Evolutionary conservation across 2,888 invertebrate species (phyloP), one percentile per base, ranked within the genome.

Genomic region (Globia sparganii): DNA sequence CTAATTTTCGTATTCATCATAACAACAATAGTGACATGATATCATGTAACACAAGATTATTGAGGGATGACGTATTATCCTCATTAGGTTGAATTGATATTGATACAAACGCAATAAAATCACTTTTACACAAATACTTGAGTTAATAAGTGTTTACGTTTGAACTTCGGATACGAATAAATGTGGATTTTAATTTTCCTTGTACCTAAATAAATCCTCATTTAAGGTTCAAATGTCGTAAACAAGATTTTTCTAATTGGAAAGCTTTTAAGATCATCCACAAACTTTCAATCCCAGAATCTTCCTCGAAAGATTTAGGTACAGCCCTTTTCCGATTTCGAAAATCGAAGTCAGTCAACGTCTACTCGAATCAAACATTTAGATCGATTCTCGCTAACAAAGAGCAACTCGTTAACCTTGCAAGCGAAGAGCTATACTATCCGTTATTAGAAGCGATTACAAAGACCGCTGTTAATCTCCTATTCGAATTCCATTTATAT

Each of bases 341-440:
- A 53, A 59, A 65, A 65, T 40, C 56, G 4, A 56, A 64, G 4
- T 0, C 72, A 59, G 73, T 72, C 49, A 18, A 53, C n/a, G 34
- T 56, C 61, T 34, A 25, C 49, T 15, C 59, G 15, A 73, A 71
- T 66, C 46, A 34, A 72, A 68, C 6, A 43, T 31, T 72, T 69
- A 49, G 3, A 74, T 86, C 65, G 72, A 86, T 69, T 74, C 58
- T 40, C 49, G 61, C 1, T 69, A 70, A 70, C 83, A 82, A 76
- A 82, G 83, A 78, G 72, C 68, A 78, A 75, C 84, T 86, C 75
- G 84, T 86, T 86, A 86, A 75, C 73, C 53, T 75, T 40, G 58
- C 65, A 74, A 72, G 66, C 58, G 67, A 78, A 53, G 46, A 46
- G 79, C 21, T 73, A 70, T 73, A 71, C 40, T 40, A n/a, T n/a